Evolutionary conservation across 2,113 vertebrate species (phyloP), one percentile per base, ranked within the genome.

Genomic region (Epinephelus lanceolatus): DNA sequence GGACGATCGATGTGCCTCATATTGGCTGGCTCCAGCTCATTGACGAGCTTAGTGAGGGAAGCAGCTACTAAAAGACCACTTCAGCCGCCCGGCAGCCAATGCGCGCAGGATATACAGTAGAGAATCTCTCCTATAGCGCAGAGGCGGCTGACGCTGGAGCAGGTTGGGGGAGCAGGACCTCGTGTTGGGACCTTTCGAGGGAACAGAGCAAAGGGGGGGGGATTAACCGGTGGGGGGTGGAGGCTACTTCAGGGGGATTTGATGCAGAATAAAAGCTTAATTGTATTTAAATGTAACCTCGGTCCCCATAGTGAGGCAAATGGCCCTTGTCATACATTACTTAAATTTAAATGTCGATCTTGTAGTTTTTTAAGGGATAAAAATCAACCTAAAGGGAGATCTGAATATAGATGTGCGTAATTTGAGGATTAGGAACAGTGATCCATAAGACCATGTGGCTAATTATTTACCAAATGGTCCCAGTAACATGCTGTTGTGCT

Each of bases 1-100:
- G 87, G 88, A 86, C 83, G 89, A 93, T 93, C 89, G 92, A 94
- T 93, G 91, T 45, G 83, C 88, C 82, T 91, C 89, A 89, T 89
- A 89, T 87, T 83, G 90, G 87, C 86, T 86, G 88, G 90, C 89
- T 91, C 85, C 91, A 92, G 91, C 90, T 92, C 91, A 90, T 90
- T 89, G 88, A 92, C 89, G 88, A 86, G 89, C 86, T 90, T 71
- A 92, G 89, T 82, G 87, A 82, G 84, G 89, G 91, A 81, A 87
- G 82, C 84, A 77, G 88, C 86, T 49, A 69, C 84, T 87, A 72
- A 85, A 90, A 80, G 83, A 86, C 42, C 76, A 63, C 83, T 86
- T 77, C 73, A 67, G 62, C 80, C 73, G 62, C 82, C 70, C 76
- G 60, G 80, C 74, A 70, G 84, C 85, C 86, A 74, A 69, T 85